Base-by-base conservation (phyloP, 2,797 vertebrate species). In the Staurois parvus region DNA sequence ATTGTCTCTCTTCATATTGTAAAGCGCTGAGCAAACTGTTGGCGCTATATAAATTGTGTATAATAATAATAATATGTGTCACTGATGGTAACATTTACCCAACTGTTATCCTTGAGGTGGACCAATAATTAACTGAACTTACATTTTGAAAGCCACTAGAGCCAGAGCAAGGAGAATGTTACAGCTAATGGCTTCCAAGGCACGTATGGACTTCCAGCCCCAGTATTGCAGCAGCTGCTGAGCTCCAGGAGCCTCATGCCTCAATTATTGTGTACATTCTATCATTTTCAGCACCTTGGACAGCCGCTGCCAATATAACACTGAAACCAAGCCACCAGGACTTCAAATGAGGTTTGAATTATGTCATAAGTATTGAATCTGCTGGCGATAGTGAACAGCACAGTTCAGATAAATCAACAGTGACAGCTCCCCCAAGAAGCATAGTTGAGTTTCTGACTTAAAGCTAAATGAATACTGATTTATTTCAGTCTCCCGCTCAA, bases 401-500 rank as follows among this genome's bases (percentile, higher is more conserved):
- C 64, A 70, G 86, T 88, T 88, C 88, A 90, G 86, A 85, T 86
- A 75, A 77, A 78, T 83, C 87, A 88, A 85, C 62, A 80, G 40
- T 85, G 84, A 85, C 84, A 80, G 84, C 70, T 76, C 62, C 77
- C 77, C 52, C 30, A 75, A 73, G 62, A 85, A 74, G 34, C 70
- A 21, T 52, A 24, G 28, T 74, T 42, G 48, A 64, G 75, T 68
- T 69, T 59, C 59, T 69, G 59, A 75, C 72, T 80, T 72, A 21
- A 15, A 79, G 62, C 74, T 77, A 84, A 84, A 76, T 80, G 64
- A 85, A 85, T 85, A 29, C 72, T 72, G 72, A 81, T 85, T 75
- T 80, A 45, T 64, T 85, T 79, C 62, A 42, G 30, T 75, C 26
- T 59, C 30, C 70, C 70, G 56, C 11, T 28, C 72, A 62, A 28